phyloP scores from a whole-genome alignment of 2,797 vertebrate species.

The Schizopygopsis pylzovi region DNA sequence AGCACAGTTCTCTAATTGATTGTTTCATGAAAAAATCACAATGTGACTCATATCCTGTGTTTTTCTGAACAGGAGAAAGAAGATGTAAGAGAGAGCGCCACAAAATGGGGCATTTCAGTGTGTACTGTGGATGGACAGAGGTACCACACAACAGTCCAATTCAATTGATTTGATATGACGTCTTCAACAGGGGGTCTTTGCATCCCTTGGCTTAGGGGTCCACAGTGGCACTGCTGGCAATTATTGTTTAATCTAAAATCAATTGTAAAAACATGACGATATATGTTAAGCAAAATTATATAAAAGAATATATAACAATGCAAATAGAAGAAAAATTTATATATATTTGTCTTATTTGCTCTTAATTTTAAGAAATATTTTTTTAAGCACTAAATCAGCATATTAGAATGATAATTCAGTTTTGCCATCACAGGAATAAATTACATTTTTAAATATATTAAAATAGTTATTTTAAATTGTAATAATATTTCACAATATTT shows the following conservation, averaged over 20 bases:
- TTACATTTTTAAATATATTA: not conserved
- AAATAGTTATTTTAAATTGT: not conserved
- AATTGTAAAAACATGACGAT: too few relatives aligned
- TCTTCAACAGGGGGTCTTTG: not conserved
- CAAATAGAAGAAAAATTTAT: not conserved
- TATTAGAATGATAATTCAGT: not conserved
- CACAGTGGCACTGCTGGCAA: not conserved
- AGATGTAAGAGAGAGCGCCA: conserved; percentile 52
- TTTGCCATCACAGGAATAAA: not conserved
- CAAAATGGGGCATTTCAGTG: conserved; percentile 74
- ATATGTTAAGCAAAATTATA: not conserved
- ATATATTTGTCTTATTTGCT: too few relatives aligned
- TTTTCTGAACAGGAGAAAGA: conserved; percentile 64
- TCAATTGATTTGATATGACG: not conserved
- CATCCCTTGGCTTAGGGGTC: not conserved
- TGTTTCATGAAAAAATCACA: conserved; percentile 23
- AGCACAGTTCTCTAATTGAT: conserved; percentile 27
- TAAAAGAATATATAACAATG: not conserved
- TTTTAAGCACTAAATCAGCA: not conserved
- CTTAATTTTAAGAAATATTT: not conserved
- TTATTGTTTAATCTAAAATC: not conserved
- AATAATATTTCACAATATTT: not conserved
- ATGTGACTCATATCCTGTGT: conserved; percentile 35
- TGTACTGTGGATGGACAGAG: conserved; percentile 78
- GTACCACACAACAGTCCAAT: conserved; percentile 53